Evolutionary conservation across 37 sponge, comb jelly and placozoan genomes (phyloP), one percentile per base, ranked within the genome.

Genomic region (Aphrocallistes beatrix): DNA sequence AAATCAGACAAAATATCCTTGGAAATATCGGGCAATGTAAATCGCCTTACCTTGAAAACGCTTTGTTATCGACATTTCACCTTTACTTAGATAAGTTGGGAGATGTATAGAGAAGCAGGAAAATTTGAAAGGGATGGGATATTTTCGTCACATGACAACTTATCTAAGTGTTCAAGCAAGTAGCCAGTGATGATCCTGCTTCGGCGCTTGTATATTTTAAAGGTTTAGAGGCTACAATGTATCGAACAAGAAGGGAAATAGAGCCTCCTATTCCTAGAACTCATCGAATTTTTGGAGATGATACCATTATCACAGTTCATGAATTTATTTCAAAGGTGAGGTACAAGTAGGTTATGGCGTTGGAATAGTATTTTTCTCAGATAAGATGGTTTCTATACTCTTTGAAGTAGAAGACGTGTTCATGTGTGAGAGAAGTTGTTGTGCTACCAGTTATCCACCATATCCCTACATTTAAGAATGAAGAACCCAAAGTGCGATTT

Each of bases 211-310:
- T 42, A 13, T 42, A 6, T 42, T 42, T 16, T 13, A 42, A 42
- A 42, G 13, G 45, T 42, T 42, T 42, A 42, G 45, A 42, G 45
- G 45, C 45, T 42, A 42, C 45, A 42, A 60, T 60, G 75, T 60
- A 60, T 60, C 75, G 75, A 60, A 30, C 75, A 60, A 60, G 75
- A 60, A 60, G 75, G 75, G 75, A 60, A 60, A 60, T 60, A 60
- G 75, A 60, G 75, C 75, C 75, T 60, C 75, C 75, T 60, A 60
- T 60, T 60, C 75, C 75, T 60, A 60, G 10, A 60, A 60, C 75
- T 60, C 34, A 60, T 60, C 75, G 45, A 42, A 42, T 42, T 42
- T 42, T 42, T 42, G 45, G 45, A 42, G 13, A 42, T 42, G 45
- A 42, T 42, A 42, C 45, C 45, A 42, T 42, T 42, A 42, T 42